These are phyloP conservation scores for Ophioderma brevispina DNA, from an alignment of 35 echinoderm and acorn worm species.

Conservation along the genomic window DNA sequence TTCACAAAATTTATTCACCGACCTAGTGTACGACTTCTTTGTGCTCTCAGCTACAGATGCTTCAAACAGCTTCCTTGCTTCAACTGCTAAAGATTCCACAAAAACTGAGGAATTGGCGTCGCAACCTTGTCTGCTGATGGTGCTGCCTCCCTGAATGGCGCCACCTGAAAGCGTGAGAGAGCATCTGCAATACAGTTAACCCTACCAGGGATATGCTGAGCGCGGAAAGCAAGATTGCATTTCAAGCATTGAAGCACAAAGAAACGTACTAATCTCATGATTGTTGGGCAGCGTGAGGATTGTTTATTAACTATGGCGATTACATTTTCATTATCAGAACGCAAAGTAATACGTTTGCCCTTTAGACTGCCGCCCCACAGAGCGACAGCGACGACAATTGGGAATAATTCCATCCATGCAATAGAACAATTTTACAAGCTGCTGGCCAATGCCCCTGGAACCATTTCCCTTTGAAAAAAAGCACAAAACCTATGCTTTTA, in stretches of 20 bases:
- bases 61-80: too few relatives aligned
- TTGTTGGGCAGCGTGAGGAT: not conserved
- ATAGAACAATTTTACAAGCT: not conserved
- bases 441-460: slow-evolving; percentile 25
- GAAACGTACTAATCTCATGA: not conserved
- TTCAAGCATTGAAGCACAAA: not conserved
- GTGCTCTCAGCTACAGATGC: too few relatives aligned
- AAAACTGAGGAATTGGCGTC: too few relatives aligned
- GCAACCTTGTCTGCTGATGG: not conserved
- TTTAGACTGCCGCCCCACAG: not conserved
- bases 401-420: slow-evolving; percentile 8
- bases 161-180: slow-evolving; percentile 6
- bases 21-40: too few relatives aligned
- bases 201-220: not conserved
- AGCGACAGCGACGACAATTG: not conserved
- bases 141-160: not conserved
- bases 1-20: too few relatives aligned
- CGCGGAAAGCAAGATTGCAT: not conserved
- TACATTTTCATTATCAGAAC: not conserved
- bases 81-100: too few relatives aligned
- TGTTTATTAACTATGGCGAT: not conserved
- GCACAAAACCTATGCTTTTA: slow-evolving; percentile 1
- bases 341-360: not conserved
- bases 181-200: not conserved
- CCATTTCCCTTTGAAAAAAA: slow-evolving; percentile 14